A percentile compares a stretch with the other conserved stretches of the same genome.
Conservation (phyloP, 1,140 invertebrate genomes). For the Trichogramma pretiosum region DNA sequence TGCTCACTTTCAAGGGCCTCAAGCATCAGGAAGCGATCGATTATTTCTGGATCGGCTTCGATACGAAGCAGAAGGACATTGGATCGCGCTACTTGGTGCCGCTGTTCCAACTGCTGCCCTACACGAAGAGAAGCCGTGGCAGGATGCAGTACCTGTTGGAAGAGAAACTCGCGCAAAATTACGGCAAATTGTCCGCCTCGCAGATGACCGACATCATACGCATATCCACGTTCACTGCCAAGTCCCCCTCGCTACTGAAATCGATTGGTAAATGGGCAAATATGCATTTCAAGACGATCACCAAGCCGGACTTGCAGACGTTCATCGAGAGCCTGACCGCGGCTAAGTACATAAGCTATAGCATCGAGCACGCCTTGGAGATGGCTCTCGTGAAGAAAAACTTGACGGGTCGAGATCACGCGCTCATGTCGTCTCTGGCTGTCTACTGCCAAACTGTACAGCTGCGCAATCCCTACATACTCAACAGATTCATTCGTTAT, state of each 20-base stretch:
- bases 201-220: conserved; percentile 52
- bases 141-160: conserved; percentile 56
- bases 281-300: conserved; percentile 28
- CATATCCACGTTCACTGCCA: conserved; percentile 27
- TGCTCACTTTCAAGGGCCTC: conserved; percentile 32
- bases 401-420: conserved; percentile 43
- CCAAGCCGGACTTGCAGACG: conserved; percentile 49
- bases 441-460: conserved; percentile 55
- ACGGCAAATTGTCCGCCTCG: conserved; percentile 48
- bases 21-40: conserved; percentile 50
- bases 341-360: conserved; percentile 41
- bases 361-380: conserved; percentile 49
- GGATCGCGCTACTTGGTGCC: conserved; percentile 49
- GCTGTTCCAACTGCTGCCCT: conserved; percentile 50
- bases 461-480: conserved; percentile 49
- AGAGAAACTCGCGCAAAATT: conserved; percentile 49
- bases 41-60: conserved; percentile 61
- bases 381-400: conserved; percentile 50
- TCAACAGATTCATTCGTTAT: conserved; percentile 51
- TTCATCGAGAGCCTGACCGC: conserved; percentile 51
- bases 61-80: conserved; percentile 51
- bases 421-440: conserved; percentile 52
- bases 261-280: conserved; percentile 52
- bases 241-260: conserved; percentile 42
- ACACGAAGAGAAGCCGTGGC: conserved; percentile 52